Conservation (phyloP, 2,797 vertebrate genomes). For the Taenioides sp. region DNA sequence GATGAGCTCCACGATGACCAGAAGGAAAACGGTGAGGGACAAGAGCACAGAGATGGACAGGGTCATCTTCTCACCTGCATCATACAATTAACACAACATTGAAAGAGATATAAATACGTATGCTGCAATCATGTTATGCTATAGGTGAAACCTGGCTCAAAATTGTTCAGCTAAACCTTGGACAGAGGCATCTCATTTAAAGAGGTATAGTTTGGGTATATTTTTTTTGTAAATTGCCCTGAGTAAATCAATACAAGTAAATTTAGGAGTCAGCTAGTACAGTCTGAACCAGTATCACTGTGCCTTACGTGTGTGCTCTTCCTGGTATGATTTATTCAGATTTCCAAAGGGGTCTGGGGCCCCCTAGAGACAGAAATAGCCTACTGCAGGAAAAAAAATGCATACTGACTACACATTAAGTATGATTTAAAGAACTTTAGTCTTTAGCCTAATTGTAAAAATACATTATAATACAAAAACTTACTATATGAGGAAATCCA, state of each 20-base stretch:
- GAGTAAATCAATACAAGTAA: neutral
- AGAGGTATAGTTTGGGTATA: neutral
- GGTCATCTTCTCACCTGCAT: slow-evolving; percentile 94
- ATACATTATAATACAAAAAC: neutral
- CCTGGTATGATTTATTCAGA: neutral
- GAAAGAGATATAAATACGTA: neutral
- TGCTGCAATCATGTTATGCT: neutral
- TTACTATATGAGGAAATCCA: neutral
- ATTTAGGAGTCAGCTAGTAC: neutral
- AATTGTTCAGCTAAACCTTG: neutral
- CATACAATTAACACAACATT: slow-evolving; percentile 10
- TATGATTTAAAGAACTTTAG: too few species aligned
- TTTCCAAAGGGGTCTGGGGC: too few species aligned
- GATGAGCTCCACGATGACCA: slow-evolving; percentile 95
- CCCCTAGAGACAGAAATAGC: too few species aligned
- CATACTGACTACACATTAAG: too few species aligned
- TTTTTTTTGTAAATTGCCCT: neutral
- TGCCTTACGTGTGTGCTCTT: neutral
- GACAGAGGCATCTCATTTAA: neutral
- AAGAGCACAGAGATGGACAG: slow-evolving; percentile 93
- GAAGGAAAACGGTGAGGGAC: slow-evolving; percentile 91
- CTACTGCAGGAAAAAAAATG: too few species aligned
- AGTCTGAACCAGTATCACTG: neutral
- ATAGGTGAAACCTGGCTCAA: neutral
- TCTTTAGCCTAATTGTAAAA: too few species aligned